Evolutionary conservation across 2,797 vertebrate genomes (phyloP).

Genomic region (Microctenopoma stevenorrisi): DNA sequence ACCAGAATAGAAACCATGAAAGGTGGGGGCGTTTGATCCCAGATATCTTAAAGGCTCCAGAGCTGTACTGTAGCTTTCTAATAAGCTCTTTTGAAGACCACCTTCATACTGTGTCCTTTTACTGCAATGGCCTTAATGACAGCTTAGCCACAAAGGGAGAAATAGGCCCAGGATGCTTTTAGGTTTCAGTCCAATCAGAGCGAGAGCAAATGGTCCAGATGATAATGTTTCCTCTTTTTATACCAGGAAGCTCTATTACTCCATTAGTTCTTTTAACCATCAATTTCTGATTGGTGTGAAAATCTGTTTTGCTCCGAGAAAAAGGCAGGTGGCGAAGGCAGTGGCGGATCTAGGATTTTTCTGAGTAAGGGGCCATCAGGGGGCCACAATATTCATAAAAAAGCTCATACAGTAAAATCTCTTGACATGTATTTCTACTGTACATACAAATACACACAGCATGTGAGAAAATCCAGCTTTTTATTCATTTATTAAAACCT

Average conservation of each 20-base stretch:
- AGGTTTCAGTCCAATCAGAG: conserved; percentile 26
- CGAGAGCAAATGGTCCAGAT: conserved; percentile 42
- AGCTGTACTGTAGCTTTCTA: conserved; percentile 66
- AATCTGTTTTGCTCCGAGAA: conserved; percentile 11
- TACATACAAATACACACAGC: too few species aligned
- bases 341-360: too few species aligned
- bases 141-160: conserved; percentile 52
- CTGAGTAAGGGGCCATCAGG: too few species aligned
- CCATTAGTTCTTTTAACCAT: not conserved
- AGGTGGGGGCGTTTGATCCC: conserved; percentile 71
- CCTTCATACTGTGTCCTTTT: conserved; percentile 60
- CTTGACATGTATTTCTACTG: too few species aligned
- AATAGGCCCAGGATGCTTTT: conserved; percentile 22
- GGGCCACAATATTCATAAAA: too few species aligned
- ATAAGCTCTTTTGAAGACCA: conserved; percentile 76
- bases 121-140: conserved; percentile 52
- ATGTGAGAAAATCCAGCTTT: too few species aligned
- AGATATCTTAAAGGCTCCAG: conserved; percentile 79
- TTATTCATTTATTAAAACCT: too few species aligned
- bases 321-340: not conserved
- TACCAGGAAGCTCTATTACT: conserved; percentile 33
- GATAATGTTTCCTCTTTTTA: conserved; percentile 30
- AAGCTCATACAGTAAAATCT: too few species aligned
- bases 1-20: conserved; percentile 52
- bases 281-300: not conserved